Evolutionary conservation across 1,140 invertebrate species (phyloP).

Genomic region (Euwallacea fornicatus): DNA sequence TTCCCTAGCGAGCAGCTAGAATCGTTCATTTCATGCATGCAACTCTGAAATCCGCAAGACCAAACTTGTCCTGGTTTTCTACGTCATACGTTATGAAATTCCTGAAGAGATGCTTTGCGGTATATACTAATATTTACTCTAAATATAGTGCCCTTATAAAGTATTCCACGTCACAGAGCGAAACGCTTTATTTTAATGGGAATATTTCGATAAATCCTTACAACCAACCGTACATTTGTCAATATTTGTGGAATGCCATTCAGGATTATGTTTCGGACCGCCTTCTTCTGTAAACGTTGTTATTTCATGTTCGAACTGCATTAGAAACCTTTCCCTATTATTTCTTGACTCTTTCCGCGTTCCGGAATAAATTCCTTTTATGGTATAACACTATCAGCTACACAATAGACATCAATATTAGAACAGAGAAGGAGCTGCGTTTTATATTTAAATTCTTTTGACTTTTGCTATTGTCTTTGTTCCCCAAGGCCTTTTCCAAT

Average conservation of each 20-base stretch:
- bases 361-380: constrained; percentile 1
- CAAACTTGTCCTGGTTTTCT: constrained; percentile 27
- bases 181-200: constrained; percentile 6
- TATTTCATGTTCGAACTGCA: constrained; percentile 1
- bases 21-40: constrained; percentile 28
- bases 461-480: constrained; percentile 8
- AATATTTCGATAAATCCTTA: constrained; percentile 20
- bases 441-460: constrained; percentile 33
- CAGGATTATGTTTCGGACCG: not conserved
- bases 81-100: constrained; percentile 26
- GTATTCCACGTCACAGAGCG: not conserved
- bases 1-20: constrained; percentile 18
- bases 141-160: constrained; percentile 21
- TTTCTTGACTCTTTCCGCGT: no score
- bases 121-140: constrained; percentile 29
- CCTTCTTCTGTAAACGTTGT: not conserved
- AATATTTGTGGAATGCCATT: constrained; percentile 15
- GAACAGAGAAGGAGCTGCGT: constrained; percentile 18
- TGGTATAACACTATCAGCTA: constrained; percentile 15
- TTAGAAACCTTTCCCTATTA: no score
- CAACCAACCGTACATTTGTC: constrained; percentile 15
- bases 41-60: constrained; percentile 26
- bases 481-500: constrained; percentile 19
- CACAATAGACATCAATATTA: constrained; percentile 25
- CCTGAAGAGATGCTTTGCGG: constrained; percentile 26